phyloP scores from a whole-genome alignment of 2,113 vertebrate species.

The Xiphorhynchus elegans region DNA sequence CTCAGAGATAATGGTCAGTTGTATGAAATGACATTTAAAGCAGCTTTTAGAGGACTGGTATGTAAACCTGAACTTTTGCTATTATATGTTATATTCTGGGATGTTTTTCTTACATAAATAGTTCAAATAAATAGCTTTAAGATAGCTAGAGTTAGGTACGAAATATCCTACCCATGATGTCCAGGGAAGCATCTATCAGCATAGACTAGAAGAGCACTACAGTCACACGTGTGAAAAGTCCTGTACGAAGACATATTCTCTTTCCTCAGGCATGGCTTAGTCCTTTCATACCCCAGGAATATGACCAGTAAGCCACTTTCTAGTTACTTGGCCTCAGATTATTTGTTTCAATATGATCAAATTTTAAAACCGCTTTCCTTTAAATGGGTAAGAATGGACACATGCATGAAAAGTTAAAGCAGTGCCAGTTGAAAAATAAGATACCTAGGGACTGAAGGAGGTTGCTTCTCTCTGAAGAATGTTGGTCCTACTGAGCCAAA shows the following conservation, averaged over 20 bases:
- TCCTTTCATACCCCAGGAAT: not conserved
- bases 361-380: not conserved
- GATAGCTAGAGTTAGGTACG: not conserved
- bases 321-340: not conserved
- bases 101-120: not conserved
- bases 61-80: not conserved
- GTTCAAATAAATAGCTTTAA: not conserved
- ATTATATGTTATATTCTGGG: not conserved
- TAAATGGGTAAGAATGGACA: not conserved
- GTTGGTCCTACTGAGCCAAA: not conserved
- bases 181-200: not conserved
- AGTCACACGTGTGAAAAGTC: not conserved
- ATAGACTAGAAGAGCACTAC: not conserved
- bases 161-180: not conserved
- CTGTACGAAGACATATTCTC: not conserved
- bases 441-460: not conserved
- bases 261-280: not conserved
- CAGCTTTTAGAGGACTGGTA: not conserved
- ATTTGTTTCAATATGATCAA: not conserved
- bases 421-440: not conserved
- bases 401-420: not conserved
- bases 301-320: not conserved
- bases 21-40: slow-evolving; percentile 6
- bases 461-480: not conserved
- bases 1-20: slow-evolving; percentile 40